These are phyloP conservation scores for Synanthedon formicaeformis DNA, from an alignment of 2,888 invertebrate genomes.

Conservation along the genomic window DNA sequence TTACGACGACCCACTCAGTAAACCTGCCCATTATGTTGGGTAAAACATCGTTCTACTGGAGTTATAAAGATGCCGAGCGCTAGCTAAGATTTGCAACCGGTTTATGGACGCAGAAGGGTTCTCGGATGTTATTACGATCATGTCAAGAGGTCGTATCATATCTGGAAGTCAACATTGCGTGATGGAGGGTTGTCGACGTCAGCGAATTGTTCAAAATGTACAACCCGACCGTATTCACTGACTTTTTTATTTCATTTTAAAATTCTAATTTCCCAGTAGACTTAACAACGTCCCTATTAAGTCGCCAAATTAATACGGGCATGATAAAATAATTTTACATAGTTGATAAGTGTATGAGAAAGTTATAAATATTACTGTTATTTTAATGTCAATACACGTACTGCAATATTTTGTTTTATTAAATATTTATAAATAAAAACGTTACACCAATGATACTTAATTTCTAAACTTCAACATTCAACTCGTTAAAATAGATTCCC, in stretches of 20 bases:
- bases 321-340: not conserved
- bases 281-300: not conserved
- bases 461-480: not conserved
- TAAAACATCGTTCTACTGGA: constrained; percentile 62
- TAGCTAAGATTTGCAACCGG: constrained; percentile 64
- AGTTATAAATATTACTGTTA: too few species aligned
- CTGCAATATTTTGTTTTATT: too few species aligned
- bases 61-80: constrained; percentile 67
- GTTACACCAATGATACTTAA: not conserved
- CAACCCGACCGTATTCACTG: too few species aligned
- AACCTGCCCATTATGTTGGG: constrained; percentile 68
- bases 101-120: constrained; percentile 67
- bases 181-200: constrained; percentile 40
- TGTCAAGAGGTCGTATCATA: constrained; percentile 61
- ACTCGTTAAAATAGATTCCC: not conserved
- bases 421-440: too few species aligned
- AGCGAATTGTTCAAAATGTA: not conserved
- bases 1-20: constrained; percentile 66
- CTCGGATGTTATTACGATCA: constrained; percentile 62
- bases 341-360: too few species aligned
- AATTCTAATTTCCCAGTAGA: constrained; percentile 2
- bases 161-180: constrained; percentile 64
- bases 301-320: constrained; percentile 5
- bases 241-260: constrained; percentile 10
- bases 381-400: too few species aligned